phyloP scores from a whole-genome alignment of 1,140 invertebrate species.

The Zaprionus ornatus region DNA sequence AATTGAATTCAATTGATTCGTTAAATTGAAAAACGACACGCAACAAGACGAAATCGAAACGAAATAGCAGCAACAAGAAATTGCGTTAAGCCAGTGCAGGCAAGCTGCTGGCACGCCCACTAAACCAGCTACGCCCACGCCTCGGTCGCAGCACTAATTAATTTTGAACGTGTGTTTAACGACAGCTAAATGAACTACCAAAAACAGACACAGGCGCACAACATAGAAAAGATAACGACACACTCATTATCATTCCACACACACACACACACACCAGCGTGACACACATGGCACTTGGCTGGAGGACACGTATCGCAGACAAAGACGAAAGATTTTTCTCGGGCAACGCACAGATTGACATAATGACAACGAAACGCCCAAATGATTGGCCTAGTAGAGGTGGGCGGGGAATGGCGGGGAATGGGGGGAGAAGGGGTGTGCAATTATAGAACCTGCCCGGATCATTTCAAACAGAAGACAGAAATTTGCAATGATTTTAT shows the following conservation, averaged over 20 bases:
- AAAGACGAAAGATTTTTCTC: conserved; percentile 28
- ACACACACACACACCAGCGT: conserved; percentile 12
- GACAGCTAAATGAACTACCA: conserved; percentile 77
- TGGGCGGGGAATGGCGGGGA: background rate
- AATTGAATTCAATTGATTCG: conserved; percentile 27
- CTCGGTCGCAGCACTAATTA: conserved; percentile 46
- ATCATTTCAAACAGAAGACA: conserved; percentile 57
- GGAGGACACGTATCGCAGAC: conserved; percentile 32
- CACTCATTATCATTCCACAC: conserved; percentile 49
- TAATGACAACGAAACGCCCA: conserved; percentile 67
- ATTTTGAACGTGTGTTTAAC: conserved; percentile 74
- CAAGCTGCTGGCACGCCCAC: conserved; percentile 12
- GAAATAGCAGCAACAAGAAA: background rate
- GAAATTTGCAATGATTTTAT: conserved; percentile 44
- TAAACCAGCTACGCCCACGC: background rate
- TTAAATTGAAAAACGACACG: conserved; percentile 1
- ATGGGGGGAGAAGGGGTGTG: background rate
- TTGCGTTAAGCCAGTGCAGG: background rate
- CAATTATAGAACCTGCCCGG: conserved; percentile 49
- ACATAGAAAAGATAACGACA: conserved; percentile 69
- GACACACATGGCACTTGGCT: conserved; percentile 3
- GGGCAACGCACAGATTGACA: conserved; percentile 50
- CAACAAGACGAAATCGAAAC: background rate
- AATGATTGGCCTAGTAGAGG: conserved; percentile 64
- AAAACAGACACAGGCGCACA: conserved; percentile 55